These are phyloP conservation scores for Sus cebifrons DNA, from an alignment of 2,797 vertebrate species.

Conservation along the genomic window DNA sequence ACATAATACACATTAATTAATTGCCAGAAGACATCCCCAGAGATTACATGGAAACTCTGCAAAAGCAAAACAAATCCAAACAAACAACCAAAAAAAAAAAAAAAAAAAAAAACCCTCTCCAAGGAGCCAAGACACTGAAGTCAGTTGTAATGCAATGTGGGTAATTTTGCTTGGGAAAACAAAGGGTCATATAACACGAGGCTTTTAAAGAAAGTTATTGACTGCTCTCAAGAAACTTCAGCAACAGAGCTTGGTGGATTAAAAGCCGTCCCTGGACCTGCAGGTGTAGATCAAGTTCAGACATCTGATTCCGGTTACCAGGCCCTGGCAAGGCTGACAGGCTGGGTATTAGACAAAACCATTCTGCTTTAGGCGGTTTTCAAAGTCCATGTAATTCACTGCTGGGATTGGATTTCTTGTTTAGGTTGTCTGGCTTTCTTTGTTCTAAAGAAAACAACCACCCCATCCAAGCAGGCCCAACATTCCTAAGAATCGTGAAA, in stretches of 20 bases:
- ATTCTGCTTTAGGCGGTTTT: constrained; percentile 32
- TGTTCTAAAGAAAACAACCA: constrained; percentile 64
- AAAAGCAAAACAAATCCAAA: constrained; percentile 73
- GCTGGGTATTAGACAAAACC: constrained; percentile 48
- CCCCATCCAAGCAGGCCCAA: neutral
- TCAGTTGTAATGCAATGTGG: constrained; percentile 37
- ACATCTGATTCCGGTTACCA: constrained; percentile 22
- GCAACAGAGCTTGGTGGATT: constrained; percentile 19
- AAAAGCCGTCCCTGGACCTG: neutral
- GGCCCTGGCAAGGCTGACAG: constrained; percentile 49
- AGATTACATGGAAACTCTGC: constrained; percentile 58
- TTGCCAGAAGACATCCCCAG: constrained; percentile 73
- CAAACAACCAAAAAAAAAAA: neutral
- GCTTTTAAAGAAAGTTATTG: constrained; percentile 68
- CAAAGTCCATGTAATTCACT: constrained; percentile 49
- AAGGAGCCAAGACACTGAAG: constrained; percentile 12
- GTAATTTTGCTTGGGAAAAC: constrained; percentile 68
- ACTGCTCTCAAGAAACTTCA: constrained; percentile 20
- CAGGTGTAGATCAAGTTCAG: constrained; percentile 50
- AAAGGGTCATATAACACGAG: neutral
- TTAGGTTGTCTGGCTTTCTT: constrained; percentile 60
- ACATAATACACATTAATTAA: constrained; percentile 71
- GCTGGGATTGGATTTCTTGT: constrained; percentile 49
- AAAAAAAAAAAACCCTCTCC: neutral
- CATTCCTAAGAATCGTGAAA: constrained; percentile 59